Conservation (phyloP, 1,140 invertebrate genomes). For the Drosophila busckii region DNA sequence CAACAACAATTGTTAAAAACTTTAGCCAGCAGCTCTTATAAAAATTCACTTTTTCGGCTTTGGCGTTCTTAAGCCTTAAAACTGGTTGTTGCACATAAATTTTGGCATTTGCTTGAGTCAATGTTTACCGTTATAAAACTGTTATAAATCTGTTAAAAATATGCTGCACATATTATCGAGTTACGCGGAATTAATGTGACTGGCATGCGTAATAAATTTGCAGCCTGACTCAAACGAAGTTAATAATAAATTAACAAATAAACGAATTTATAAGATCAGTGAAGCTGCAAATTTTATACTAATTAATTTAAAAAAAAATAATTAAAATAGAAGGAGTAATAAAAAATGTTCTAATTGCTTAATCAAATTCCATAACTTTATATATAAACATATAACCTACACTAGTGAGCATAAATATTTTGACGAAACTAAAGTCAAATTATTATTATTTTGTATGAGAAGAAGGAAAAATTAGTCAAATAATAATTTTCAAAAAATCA, state of each 20-base stretch:
- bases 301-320: too few species aligned
- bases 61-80: conserved; percentile 14
- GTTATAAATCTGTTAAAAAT: conserved; percentile 55
- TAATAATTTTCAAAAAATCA: too few species aligned
- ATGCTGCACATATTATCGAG: conserved; percentile 33
- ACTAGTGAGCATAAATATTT: too few species aligned
- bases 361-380: too few species aligned
- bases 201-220: not conserved
- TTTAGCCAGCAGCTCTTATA: too few species aligned
- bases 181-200: conserved; percentile 31
- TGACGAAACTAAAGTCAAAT: too few species aligned
- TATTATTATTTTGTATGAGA: too few species aligned
- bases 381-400: too few species aligned
- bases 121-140: conserved; percentile 57
- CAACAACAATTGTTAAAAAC: conserved; percentile 26
- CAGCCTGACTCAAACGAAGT: conserved; percentile 15
- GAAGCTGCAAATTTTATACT: too few species aligned
- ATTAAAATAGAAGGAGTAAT: not conserved
- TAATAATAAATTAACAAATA: not conserved
- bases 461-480: too few species aligned
- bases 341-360: too few species aligned
- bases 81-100: conserved; percentile 55
- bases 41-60: conserved; percentile 16
- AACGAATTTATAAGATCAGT: too few species aligned
- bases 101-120: conserved; percentile 48